Evolutionary conservation across 2,888 invertebrate species (phyloP).

Genomic region (Callinectes sapidus): DNA sequence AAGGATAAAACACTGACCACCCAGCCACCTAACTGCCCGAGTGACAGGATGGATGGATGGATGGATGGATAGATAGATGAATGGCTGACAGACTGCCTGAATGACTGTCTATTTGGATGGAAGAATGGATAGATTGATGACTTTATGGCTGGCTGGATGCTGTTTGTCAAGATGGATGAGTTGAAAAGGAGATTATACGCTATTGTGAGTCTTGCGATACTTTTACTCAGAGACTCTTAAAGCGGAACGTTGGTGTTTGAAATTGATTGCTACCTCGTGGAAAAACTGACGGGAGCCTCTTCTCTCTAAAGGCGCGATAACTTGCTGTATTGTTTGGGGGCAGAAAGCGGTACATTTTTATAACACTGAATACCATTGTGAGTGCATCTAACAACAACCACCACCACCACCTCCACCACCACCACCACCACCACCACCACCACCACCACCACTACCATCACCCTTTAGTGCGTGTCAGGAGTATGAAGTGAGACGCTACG

Average conservation of each 20-base stretch:
- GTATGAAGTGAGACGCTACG: neutral
- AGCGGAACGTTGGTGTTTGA: neutral
- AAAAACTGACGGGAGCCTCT: neutral
- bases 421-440: neutral
- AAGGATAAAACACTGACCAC: no score
- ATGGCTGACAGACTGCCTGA: no score
- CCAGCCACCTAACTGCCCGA: no score
- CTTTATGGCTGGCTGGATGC: no score
- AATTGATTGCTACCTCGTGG: neutral
- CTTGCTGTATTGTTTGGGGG: neutral
- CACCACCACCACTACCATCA: neutral
- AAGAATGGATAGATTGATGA: no score
- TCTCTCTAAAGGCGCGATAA: neutral
- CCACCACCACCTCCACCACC: neutral
- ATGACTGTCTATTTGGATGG: no score
- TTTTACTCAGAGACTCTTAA: neutral
- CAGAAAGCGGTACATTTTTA: neutral
- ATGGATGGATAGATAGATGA: no score
- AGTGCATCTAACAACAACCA: neutral
- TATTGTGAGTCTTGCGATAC: neutral
- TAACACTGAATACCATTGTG: neutral
- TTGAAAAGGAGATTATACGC: no score
- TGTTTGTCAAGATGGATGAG: no score
- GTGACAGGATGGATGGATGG: no score
- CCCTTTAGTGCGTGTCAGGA: neutral